These are phyloP conservation scores for Xerus inauris DNA, from an alignment of 2,113 vertebrate species.

Conservation along the genomic window DNA sequence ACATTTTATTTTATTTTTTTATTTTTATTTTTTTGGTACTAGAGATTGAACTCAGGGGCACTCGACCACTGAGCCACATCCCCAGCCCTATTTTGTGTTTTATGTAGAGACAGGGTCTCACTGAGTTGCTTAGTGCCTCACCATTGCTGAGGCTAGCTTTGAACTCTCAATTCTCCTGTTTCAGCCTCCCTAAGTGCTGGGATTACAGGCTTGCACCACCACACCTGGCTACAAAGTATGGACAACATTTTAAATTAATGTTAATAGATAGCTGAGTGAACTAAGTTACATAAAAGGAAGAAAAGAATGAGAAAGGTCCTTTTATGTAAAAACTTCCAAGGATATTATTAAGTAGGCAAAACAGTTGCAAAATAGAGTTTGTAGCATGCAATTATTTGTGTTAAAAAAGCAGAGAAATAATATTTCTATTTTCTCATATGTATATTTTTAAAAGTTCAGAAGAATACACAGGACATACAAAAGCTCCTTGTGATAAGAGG, in stretches of 20 bases:
- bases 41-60: too few species aligned
- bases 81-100: too few species aligned
- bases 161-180: too few species aligned
- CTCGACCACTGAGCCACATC: too few species aligned
- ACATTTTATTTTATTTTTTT: too few species aligned
- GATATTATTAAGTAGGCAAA: not conserved
- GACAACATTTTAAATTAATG: not conserved
- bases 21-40: too few species aligned
- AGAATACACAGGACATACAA: not conserved
- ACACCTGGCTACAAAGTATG: not conserved
- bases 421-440: not conserved
- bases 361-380: not conserved
- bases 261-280: not conserved
- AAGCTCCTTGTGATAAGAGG: not conserved
- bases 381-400: not conserved
- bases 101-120: too few species aligned
- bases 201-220: too few species aligned
- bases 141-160: too few species aligned
- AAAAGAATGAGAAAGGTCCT: not conserved
- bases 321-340: not conserved
- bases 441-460: not conserved
- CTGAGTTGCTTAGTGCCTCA: too few species aligned
- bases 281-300: not conserved
- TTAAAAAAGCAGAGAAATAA: not conserved
- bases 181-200: too few species aligned